Conservation (phyloP, 2,797 vertebrate genomes). For the Xiphophorus birchmanni region DNA sequence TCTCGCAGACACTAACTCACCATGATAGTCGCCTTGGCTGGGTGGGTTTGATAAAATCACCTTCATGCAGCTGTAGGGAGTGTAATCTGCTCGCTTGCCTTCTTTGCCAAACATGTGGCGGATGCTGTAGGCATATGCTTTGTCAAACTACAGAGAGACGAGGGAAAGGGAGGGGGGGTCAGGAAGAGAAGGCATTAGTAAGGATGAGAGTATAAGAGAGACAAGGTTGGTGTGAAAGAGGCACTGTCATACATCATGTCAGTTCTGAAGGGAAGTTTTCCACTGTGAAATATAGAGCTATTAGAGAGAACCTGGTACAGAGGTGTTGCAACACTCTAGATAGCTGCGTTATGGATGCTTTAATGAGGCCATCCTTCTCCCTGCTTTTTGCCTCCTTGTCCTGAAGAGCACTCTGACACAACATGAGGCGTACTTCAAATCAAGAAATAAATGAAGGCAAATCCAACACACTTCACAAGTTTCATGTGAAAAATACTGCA, state of each 20-base stretch:
- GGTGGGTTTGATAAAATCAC: conserved; percentile 96
- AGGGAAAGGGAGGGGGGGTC: background rate
- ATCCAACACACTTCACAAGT: background rate
- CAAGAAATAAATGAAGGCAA: background rate
- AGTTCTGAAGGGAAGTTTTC: conserved; percentile 74
- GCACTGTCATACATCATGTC: conserved; percentile 71
- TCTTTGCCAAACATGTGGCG: conserved; percentile 97
- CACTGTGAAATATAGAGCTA: conserved; percentile 76
- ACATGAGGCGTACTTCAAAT: conserved; percentile 11
- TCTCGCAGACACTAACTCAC: conserved; percentile 80
- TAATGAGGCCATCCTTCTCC: conserved; percentile 52
- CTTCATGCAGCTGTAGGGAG: conserved; percentile 98
- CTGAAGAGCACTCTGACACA: conserved; percentile 29
- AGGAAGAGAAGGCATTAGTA: conserved; percentile 59
- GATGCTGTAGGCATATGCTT: conserved; percentile 94
- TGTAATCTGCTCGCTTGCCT: conserved; percentile 96
- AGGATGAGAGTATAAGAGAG: conserved; percentile 54
- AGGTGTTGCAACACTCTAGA: conserved; percentile 69
- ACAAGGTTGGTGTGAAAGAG: conserved; percentile 75
- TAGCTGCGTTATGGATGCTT: conserved; percentile 71
- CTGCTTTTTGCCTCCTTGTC: conserved; percentile 37
- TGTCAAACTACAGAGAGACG: conserved; percentile 89
- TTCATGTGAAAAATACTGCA: background rate
- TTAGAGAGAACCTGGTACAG: conserved; percentile 76
- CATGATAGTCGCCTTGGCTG: conserved; percentile 96